Evolutionary conservation across 2,113 vertebrate species (phyloP).

Genomic region (Heptranchias perlo): DNA sequence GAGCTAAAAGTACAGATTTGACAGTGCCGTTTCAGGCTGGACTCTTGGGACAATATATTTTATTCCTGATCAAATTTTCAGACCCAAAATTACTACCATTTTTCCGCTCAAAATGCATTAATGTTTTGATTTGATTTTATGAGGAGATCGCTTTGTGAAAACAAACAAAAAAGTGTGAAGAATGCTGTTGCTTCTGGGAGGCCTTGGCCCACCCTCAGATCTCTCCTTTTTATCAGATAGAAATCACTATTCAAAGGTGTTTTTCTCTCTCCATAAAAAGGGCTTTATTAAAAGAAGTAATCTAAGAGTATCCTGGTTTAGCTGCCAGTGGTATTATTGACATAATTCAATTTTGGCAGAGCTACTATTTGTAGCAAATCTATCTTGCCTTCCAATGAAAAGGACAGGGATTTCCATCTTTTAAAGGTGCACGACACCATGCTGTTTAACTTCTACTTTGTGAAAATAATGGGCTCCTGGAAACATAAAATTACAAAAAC

Average conservation of each 20-base stretch:
- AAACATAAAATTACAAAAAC: background rate
- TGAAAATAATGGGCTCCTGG: background rate
- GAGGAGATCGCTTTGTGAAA: background rate
- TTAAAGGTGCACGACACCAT: too few species aligned
- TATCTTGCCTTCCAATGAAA: background rate
- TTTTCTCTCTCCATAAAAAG: background rate
- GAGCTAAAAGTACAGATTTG: background rate
- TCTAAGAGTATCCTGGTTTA: background rate
- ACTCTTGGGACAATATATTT: background rate
- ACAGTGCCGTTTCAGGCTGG: background rate
- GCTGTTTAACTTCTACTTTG: background rate
- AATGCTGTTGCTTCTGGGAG: constrained; percentile 4
- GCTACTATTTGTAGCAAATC: background rate
- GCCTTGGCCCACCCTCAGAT: background rate
- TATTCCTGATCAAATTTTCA: background rate
- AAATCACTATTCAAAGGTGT: constrained; percentile 13
- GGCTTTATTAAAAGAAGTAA: background rate
- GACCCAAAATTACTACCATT: background rate
- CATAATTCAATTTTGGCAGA: constrained; percentile 25
- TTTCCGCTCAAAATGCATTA: background rate
- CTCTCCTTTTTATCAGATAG: background rate
- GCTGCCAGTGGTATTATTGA: background rate
- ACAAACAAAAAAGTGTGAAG: background rate
- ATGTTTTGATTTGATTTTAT: background rate
- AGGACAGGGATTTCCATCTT: background rate